A percentile compares a stretch with the other conserved stretches of the same genome.
These are phyloP conservation scores for Melieria crassipennis DNA, from an alignment of 2,888 invertebrate genomes.

Conservation along the genomic window DNA sequence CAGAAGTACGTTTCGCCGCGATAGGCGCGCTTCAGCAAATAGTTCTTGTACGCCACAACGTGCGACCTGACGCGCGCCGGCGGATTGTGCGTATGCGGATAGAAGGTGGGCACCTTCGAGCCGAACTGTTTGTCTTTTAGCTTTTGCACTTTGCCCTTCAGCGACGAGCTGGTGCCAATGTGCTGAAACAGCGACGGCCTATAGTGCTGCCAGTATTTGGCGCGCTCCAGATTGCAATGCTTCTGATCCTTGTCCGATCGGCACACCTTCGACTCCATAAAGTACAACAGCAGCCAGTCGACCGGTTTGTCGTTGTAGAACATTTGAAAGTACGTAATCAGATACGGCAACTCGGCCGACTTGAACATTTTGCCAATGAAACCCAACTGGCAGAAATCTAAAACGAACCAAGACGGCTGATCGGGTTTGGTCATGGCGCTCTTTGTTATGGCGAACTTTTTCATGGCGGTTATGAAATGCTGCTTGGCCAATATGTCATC, in stretches of 20 bases:
- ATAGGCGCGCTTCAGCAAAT: slow-evolving; percentile 83
- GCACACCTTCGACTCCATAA: slow-evolving; percentile 90
- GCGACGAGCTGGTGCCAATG: slow-evolving; percentile 92
- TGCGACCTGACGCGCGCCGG: slow-evolving; percentile 75
- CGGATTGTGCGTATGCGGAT: slow-evolving; percentile 79
- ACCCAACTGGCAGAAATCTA: slow-evolving; percentile 93
- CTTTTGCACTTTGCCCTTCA: slow-evolving; percentile 96
- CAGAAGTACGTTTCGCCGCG: slow-evolving; percentile 89
- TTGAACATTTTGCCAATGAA: slow-evolving; percentile 95
- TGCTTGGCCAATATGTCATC: slow-evolving; percentile 92
- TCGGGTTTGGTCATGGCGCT: slow-evolving; percentile 67
- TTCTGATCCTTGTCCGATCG: slow-evolving; percentile 84
- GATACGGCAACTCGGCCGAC: slow-evolving; percentile 83
- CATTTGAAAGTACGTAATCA: slow-evolving; percentile 93
- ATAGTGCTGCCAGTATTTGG: slow-evolving; percentile 83
- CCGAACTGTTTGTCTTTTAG: slow-evolving; percentile 93
- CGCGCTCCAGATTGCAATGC: slow-evolving; percentile 81
- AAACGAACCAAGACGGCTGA: slow-evolving; percentile 84
- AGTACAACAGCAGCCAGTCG: slow-evolving; percentile 93
- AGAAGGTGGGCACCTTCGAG: slow-evolving; percentile 77
- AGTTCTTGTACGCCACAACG: slow-evolving; percentile 83
- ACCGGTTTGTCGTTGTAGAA: slow-evolving; percentile 97
- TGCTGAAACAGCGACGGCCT: slow-evolving; percentile 95
- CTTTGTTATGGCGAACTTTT: slow-evolving; percentile 82
- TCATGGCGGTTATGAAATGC: slow-evolving; percentile 85